Percentiles rank a stretch among this genome's conserved stretches.
Evolutionary conservation across 2,888 invertebrate species (phyloP).

Genomic region (Sinotaia quadrata): DNA sequence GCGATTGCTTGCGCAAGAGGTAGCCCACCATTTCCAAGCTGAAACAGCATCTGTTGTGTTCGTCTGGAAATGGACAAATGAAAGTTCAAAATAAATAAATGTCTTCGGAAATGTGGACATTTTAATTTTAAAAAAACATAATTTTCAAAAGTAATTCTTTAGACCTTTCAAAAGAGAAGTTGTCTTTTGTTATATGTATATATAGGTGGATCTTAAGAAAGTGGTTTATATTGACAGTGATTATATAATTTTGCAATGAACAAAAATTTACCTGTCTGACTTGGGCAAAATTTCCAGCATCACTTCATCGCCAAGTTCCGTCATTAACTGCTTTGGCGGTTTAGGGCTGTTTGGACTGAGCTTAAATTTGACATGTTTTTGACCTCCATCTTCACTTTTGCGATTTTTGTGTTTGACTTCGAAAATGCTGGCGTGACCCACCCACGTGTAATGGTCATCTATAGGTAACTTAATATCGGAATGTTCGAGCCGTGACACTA

Average conservation of each 20-base stretch:
- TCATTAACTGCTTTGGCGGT: constrained; percentile 10
- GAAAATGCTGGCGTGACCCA: constrained; percentile 12
- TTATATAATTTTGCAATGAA: too few species aligned
- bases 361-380: neutral
- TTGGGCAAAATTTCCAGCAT: constrained; percentile 21
- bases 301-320: neutral
- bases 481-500: constrained; percentile 9
- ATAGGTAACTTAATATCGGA: constrained; percentile 1
- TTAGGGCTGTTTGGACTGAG: neutral
- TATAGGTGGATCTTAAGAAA: too few species aligned
- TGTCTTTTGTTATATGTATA: too few species aligned
- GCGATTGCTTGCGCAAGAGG: constrained; percentile 10
- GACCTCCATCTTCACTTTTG: constrained; percentile 1
- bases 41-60: constrained; percentile 13
- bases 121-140: too few species aligned
- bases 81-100: too few species aligned
- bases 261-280: constrained; percentile 7
- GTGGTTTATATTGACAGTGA: too few species aligned
- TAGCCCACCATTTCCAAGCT: neutral
- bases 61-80: constrained; percentile 3
- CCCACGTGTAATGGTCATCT: constrained; percentile 23
- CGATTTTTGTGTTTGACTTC: constrained; percentile 4
- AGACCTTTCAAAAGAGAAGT: too few species aligned
- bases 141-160: too few species aligned
- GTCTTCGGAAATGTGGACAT: too few species aligned